Evolutionary conservation across 1,140 invertebrate genomes (phyloP), one percentile per base, ranked within the genome.

Genomic region (Drosophila gunungcola): DNA sequence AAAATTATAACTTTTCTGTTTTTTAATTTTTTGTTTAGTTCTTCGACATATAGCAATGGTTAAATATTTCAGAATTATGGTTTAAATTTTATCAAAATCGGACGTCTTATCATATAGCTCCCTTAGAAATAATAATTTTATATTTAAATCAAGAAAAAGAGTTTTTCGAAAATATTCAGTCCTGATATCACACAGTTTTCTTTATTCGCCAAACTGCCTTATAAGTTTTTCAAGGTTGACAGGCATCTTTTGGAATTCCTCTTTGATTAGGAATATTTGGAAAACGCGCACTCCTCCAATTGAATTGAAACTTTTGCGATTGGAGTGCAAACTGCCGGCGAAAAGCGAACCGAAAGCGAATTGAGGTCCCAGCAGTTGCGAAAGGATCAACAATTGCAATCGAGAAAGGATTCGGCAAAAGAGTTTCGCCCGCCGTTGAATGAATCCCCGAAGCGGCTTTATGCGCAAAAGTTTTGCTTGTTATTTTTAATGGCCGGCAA

Each of bases 311-410:
- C 80, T 84, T 88, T 89, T 25, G 76, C 80, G 63, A 90, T 88
- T 90, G 78, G 36, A 70, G 68, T 80, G 84, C 64, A 53, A 84
- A 78, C 63, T 53, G 46, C 43, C 51, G 43, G 41, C 34, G 60
- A 60, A 60, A 69, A 10, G 76, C 48, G 61, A 29, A 46, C 57
- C 36, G 57, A 74, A 70, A 75, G 69, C 69, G 69, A 83, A 68
- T 48, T 36, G 73, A 69, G 72, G 65, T 65, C 57, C 61, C 75
- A 53, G 42, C 73, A 80, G 69, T 72, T 89, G 73, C 52, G 65
- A 90, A 89, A 89, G 84, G 84, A 89, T 90, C 85, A 89, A 89
- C 84, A 90, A 89, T 90, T 89, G 84, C 85, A 90, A 89, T 89
- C 82, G 85, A 63, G 73, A 89, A 89, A 90, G 84, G 84, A 90